Conservation (phyloP, 1,140 invertebrate species). For the Ganaspis sp. region DNA sequence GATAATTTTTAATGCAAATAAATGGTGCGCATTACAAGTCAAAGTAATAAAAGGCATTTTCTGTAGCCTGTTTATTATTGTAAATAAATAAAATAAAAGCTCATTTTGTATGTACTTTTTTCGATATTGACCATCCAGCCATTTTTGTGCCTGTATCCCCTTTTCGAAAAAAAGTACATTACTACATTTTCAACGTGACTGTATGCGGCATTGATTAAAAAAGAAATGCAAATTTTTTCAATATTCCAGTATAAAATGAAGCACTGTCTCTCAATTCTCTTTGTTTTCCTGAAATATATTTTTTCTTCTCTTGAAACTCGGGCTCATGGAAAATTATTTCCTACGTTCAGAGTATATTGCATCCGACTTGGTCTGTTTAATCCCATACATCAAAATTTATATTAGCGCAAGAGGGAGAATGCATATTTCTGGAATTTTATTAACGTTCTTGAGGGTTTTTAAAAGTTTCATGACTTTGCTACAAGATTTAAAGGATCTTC, state of each 20-base stretch:
- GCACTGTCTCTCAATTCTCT: conserved; percentile 4
- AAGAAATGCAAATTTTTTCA: conserved; percentile 48
- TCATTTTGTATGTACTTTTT: too few relatives aligned
- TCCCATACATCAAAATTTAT: conserved; percentile 13
- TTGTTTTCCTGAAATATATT: conserved; percentile 12
- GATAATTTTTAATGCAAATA: too few relatives aligned
- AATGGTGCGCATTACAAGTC: too few relatives aligned
- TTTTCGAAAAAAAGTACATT: not conserved
- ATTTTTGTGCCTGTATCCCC: too few relatives aligned
- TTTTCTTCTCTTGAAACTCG: not conserved
- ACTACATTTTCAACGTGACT: not conserved
- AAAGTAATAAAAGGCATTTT: too few relatives aligned
- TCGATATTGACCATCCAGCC: too few relatives aligned
- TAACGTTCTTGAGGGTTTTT: not conserved
- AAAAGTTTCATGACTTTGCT: not conserved
- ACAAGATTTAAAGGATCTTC: not conserved
- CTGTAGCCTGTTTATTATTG: too few relatives aligned
- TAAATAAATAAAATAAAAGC: too few relatives aligned
- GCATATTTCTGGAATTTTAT: conserved; percentile 8
- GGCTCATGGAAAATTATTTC: conserved; percentile 15
- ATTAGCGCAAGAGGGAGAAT: not conserved
- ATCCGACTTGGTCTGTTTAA: conserved; percentile 4
- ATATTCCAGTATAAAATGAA: conserved; percentile 47
- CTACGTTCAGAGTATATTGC: not conserved
- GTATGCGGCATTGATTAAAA: not conserved